Evolutionary conservation across 1,140 invertebrate genomes (phyloP).

Genomic region (Prorops nasuta): DNA sequence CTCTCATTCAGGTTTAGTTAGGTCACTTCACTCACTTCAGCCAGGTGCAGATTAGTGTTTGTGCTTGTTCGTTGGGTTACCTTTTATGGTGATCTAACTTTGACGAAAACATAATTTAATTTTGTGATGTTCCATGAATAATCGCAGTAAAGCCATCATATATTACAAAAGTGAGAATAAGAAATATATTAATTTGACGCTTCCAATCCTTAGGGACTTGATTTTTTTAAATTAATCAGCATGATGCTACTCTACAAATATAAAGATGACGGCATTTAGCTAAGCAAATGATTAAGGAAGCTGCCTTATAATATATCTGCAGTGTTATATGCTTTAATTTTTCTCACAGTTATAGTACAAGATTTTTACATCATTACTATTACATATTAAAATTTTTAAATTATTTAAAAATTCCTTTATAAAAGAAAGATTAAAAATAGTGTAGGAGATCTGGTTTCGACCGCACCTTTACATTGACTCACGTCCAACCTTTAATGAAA

Average conservation of each 20-base stretch:
- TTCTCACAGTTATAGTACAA: not conserved
- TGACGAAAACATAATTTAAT: constrained; percentile 12
- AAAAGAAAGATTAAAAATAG: no score
- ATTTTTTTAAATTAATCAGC: no score
- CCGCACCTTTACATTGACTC: not conserved
- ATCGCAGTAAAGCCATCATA: no score
- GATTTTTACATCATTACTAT: not conserved
- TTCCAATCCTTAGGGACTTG: no score
- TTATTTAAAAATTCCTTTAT: not conserved
- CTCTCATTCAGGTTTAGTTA: no score
- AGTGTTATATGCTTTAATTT: not conserved
- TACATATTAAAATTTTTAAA: not conserved
- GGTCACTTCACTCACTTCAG: no score
- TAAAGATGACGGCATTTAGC: not conserved
- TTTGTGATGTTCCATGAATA: constrained; percentile 4
- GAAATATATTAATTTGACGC: no score
- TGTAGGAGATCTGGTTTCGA: no score
- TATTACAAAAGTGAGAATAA: no score
- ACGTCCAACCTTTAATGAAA: no score
- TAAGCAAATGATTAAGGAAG: not conserved
- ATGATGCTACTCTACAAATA: not conserved
- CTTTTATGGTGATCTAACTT: constrained; percentile 52
- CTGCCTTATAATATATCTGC: not conserved
- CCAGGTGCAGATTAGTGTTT: constrained; percentile 2
- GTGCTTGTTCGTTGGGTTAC: constrained; percentile 37